Percentiles rank a stretch among this genome's conserved stretches.
Conservation (phyloP, 2,113 vertebrate genomes). For the Octodon degus region DNA sequence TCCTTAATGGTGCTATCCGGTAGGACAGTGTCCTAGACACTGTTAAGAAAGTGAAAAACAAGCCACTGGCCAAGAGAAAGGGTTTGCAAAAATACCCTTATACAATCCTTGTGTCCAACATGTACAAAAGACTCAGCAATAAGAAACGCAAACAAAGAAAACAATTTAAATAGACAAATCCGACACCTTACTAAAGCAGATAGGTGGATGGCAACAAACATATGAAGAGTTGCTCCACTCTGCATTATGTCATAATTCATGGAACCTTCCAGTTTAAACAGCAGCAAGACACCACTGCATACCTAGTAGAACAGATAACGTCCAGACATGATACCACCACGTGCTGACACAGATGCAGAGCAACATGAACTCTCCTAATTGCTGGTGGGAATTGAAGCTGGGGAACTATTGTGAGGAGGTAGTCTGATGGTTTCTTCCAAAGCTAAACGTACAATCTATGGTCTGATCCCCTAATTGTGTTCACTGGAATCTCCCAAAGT, state of each 20-base stretch:
- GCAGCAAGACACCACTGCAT: background rate
- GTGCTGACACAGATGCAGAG: background rate
- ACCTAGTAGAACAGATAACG: background rate
- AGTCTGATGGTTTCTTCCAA: slow-evolving; percentile 4
- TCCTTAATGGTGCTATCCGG: background rate
- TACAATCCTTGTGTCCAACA: background rate
- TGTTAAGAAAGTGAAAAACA: background rate
- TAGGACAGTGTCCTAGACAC: background rate
- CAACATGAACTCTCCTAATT: background rate
- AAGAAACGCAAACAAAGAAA: background rate
- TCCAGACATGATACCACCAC: background rate
- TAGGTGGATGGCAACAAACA: background rate
- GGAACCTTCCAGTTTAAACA: background rate
- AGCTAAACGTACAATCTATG: background rate
- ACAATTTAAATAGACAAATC: slow-evolving; percentile 13
- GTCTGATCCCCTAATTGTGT: background rate
- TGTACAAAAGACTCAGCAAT: background rate
- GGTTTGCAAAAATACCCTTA: background rate
- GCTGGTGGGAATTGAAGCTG: background rate
- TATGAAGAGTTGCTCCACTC: background rate
- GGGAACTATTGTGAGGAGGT: background rate
- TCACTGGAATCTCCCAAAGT: background rate
- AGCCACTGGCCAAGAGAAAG: background rate
- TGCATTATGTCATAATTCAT: background rate
- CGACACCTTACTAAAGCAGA: background rate